Percentiles rank a stretch among this genome's conserved stretches.
These are phyloP conservation scores for Philaenus spumarius DNA, from an alignment of 1,140 invertebrate species.

Conservation along the genomic window DNA sequence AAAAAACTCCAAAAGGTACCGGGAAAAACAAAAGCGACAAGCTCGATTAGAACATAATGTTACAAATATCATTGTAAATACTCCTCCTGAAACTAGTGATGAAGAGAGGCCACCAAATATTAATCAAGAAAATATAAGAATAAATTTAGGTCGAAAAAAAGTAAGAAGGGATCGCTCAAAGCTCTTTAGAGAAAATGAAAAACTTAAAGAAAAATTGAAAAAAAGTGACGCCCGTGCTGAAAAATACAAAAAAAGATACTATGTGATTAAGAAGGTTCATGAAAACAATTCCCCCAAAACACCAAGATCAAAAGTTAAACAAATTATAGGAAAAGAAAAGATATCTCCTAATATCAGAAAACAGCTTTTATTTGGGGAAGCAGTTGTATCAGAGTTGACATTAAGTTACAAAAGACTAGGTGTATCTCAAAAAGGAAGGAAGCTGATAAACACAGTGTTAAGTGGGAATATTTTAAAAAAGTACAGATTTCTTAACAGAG, in stretches of 20 bases:
- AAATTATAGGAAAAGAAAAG: neutral
- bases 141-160: neutral
- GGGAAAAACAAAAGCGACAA: neutral
- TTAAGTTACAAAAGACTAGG: neutral
- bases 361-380: neutral
- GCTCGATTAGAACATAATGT: no score
- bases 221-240: neutral
- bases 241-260: conserved; percentile 2
- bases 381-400: no score
- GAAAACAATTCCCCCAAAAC: neutral
- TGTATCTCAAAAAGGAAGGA: neutral
- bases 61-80: neutral
- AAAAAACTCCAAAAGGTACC: neutral
- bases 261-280: neutral
- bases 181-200: neutral
- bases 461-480: neutral
- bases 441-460: no score
- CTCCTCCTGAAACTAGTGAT: neutral
- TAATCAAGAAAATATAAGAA: neutral
- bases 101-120: neutral
- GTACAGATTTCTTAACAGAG: neutral
- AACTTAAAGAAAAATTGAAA: neutral
- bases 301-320: neutral
- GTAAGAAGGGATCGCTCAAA: neutral
- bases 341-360: no score